phyloP scores from a whole-genome alignment of 2,888 invertebrate species.

The Parthenolecanium corni region DNA sequence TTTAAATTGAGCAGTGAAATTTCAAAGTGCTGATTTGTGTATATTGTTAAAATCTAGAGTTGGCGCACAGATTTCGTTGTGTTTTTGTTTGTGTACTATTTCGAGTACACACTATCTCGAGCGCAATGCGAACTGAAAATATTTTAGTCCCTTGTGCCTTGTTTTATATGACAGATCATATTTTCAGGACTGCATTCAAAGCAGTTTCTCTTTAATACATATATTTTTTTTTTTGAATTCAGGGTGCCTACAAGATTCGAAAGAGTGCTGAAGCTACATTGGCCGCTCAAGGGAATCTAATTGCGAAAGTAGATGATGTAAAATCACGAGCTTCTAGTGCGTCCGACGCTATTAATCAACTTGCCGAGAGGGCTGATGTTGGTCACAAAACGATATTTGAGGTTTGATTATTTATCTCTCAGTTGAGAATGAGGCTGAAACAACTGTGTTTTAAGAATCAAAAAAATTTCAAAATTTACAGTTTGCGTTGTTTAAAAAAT shows the following conservation, averaged over 20 bases:
- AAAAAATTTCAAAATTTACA: no score
- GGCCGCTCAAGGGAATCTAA: background rate
- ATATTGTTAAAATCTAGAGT: background rate
- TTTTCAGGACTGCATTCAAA: no score
- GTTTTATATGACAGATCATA: no score
- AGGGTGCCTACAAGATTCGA: conserved; percentile 4
- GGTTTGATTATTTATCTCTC: background rate
- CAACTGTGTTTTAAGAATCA: background rate
- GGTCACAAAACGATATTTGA: conserved; percentile 10
- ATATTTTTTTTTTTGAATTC: no score
- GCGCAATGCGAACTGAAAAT: no score
- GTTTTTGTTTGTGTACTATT: no score
- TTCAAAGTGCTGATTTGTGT: background rate
- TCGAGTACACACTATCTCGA: no score
- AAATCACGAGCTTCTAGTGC: background rate
- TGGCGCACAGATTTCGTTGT: background rate
- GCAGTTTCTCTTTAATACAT: no score
- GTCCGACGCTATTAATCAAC: background rate
- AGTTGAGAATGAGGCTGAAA: background rate
- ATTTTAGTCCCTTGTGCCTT: no score
- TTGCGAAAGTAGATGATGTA: conserved; percentile 9
- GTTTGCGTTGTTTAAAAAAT: no score
- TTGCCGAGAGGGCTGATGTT: background rate
- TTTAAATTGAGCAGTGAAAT: no score
- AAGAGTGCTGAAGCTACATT: conserved; percentile 8